These are phyloP conservation scores for Atopsyche davidsoni DNA, from an alignment of 1,140 invertebrate genomes.

Conservation along the genomic window DNA sequence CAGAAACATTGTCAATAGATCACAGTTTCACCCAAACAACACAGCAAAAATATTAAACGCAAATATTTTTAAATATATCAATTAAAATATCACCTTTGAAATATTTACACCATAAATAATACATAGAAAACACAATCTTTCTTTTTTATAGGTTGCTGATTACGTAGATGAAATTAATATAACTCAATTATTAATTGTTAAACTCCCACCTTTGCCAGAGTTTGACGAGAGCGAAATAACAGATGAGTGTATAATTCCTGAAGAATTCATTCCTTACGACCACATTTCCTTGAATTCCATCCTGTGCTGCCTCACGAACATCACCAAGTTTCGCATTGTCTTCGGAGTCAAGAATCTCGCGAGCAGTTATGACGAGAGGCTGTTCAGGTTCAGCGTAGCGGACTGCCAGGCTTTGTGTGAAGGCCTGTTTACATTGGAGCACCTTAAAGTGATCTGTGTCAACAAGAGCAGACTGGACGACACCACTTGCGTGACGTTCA, in stretches of 20 bases:
- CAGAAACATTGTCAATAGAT: no score
- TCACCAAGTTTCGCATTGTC: slow-evolving; percentile 41
- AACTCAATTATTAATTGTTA: slow-evolving; percentile 39
- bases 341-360: slow-evolving; percentile 39
- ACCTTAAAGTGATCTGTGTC: slow-evolving; percentile 40
- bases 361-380: slow-evolving; percentile 37
- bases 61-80: no score
- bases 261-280: slow-evolving; percentile 38
- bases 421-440: slow-evolving; percentile 37
- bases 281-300: slow-evolving; percentile 41
- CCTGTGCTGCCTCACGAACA: slow-evolving; percentile 36
- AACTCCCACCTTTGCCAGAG: slow-evolving; percentile 35
- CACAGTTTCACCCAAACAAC: no score
- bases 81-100: no score
- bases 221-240: slow-evolving; percentile 33
- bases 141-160: slow-evolving; percentile 37
- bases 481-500: slow-evolving; percentile 39
- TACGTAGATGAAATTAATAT: slow-evolving; percentile 39
- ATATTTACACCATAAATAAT: no score
- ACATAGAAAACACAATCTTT: no score
- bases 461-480: slow-evolving; percentile 44
- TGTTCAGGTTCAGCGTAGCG: slow-evolving; percentile 40
- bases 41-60: no score
- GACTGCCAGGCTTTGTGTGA: slow-evolving; percentile 42
- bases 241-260: slow-evolving; percentile 35